Evolutionary conservation across 1,140 invertebrate species (phyloP).

Genomic region (Metopolophium dirhodum): DNA sequence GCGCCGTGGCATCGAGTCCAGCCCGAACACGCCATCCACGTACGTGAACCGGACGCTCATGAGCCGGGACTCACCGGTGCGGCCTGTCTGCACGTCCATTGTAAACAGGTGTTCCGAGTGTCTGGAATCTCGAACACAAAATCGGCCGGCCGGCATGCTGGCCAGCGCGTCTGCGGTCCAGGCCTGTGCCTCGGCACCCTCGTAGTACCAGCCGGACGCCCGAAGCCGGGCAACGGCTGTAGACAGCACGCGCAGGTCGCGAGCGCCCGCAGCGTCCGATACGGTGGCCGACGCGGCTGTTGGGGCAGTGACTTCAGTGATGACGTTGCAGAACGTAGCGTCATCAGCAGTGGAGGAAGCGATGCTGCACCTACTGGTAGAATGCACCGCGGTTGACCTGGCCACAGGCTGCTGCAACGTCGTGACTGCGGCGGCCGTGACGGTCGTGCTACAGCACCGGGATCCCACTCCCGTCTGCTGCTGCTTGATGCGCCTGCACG

Average conservation of each 20-base stretch:
- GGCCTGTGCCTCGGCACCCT: slow-evolving; percentile 3
- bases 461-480: neutral
- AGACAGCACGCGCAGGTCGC: slow-evolving; percentile 11
- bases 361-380: neutral
- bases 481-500: slow-evolving; percentile 29
- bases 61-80: neutral
- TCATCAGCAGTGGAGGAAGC: too few species aligned
- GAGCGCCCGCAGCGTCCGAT: neutral
- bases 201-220: slow-evolving; percentile 51
- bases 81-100: slow-evolving; percentile 30
- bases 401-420: neutral
- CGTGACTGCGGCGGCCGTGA: neutral
- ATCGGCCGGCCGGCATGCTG: slow-evolving; percentile 24
- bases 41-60: slow-evolving; percentile 45
- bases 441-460: neutral
- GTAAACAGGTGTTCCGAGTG: slow-evolving; percentile 50
- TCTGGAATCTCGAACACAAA: slow-evolving; percentile 41
- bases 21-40: slow-evolving; percentile 43
- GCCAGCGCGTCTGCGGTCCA: neutral
- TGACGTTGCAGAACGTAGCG: neutral
- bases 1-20: neutral
- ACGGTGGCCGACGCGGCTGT: too few species aligned
- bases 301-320: neutral
- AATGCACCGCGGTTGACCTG: neutral
- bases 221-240: slow-evolving; percentile 21